A percentile compares a stretch with the other conserved stretches of the same genome.
Evolutionary conservation across 64 coral and sea anemone species (phyloP).

Genomic region (Pocillopora verrucosa): DNA sequence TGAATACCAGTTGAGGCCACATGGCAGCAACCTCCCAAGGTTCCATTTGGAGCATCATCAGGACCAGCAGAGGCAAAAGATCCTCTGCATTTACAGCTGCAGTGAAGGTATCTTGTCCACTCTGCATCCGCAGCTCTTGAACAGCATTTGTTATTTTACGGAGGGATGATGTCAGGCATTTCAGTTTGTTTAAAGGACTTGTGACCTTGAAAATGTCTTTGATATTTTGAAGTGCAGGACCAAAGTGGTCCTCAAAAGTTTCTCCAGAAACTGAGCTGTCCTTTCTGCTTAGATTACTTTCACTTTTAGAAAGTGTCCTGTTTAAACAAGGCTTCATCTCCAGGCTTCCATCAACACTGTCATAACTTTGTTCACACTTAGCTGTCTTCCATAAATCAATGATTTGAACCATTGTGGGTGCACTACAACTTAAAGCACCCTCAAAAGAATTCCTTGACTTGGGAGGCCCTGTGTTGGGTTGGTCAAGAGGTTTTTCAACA

Average conservation of each 20-base stretch:
- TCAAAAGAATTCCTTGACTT: background rate
- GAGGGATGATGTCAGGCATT: conserved; percentile 87
- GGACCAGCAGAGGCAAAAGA: conserved; percentile 77
- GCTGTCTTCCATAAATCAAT: conserved; percentile 20
- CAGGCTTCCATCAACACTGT: background rate
- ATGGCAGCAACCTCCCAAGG: conserved; percentile 80
- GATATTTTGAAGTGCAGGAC: conserved; percentile 83
- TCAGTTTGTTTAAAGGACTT: conserved; percentile 76
- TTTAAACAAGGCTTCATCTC: background rate
- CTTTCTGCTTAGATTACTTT: conserved; percentile 29
- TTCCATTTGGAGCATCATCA: conserved; percentile 93
- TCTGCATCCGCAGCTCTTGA: conserved; percentile 69
- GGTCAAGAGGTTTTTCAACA: background rate
- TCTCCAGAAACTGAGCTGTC: conserved; percentile 9
- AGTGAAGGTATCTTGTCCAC: conserved; percentile 61
- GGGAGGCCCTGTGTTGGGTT: background rate
- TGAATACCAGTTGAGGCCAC: conserved; percentile 74
- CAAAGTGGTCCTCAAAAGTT: conserved; percentile 93
- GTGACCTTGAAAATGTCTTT: conserved; percentile 73
- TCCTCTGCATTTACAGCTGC: conserved; percentile 91
- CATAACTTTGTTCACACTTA: conserved; percentile 7
- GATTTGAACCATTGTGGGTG: conserved; percentile 33
- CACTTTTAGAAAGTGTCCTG: conserved; percentile 60
- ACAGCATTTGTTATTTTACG: conserved; percentile 85
- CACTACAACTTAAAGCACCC: conserved; percentile 31